Conservation (phyloP, 2,888 invertebrate species). For the Hyles lineata region DNA sequence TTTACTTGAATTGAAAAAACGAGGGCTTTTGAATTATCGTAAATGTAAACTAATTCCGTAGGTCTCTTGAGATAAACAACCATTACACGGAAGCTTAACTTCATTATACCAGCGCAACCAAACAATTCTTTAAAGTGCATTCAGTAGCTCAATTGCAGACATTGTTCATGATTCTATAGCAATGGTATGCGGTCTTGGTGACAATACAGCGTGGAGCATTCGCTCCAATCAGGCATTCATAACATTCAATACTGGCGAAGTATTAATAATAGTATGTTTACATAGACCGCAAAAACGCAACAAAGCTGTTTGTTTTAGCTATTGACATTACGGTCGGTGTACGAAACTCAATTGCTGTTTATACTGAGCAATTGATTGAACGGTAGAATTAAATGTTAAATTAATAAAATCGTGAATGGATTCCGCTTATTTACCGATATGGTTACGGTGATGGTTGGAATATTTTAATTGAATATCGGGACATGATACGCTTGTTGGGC, state of each 20-base stretch:
- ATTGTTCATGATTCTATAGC: conserved; percentile 35
- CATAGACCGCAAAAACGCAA: conserved; percentile 25
- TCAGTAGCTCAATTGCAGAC: neutral
- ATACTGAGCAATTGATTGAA: neutral
- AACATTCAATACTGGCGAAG: conserved; percentile 39
- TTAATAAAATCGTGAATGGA: neutral
- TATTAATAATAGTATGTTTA: conserved; percentile 23
- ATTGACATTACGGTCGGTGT: conserved; percentile 8
- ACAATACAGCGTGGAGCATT: conserved; percentile 27
- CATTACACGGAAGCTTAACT: too few relatives aligned
- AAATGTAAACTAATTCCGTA: too few relatives aligned
- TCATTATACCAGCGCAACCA: neutral
- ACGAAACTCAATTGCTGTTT: conserved; percentile 18
- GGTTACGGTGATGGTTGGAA: neutral
- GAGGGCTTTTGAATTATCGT: too few relatives aligned
- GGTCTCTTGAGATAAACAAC: too few relatives aligned
- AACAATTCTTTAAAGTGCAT: conserved; percentile 8
- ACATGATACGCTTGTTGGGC: neutral
- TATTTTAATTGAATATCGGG: neutral
- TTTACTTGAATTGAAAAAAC: too few relatives aligned
- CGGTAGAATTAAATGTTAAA: conserved; percentile 17
- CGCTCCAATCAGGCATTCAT: conserved; percentile 29
- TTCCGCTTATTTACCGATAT: neutral
- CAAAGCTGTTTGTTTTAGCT: conserved; percentile 23
- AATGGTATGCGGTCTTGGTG: conserved; percentile 29